Conservation (phyloP, 2,113 vertebrate genomes). For the Lota lota region DNA sequence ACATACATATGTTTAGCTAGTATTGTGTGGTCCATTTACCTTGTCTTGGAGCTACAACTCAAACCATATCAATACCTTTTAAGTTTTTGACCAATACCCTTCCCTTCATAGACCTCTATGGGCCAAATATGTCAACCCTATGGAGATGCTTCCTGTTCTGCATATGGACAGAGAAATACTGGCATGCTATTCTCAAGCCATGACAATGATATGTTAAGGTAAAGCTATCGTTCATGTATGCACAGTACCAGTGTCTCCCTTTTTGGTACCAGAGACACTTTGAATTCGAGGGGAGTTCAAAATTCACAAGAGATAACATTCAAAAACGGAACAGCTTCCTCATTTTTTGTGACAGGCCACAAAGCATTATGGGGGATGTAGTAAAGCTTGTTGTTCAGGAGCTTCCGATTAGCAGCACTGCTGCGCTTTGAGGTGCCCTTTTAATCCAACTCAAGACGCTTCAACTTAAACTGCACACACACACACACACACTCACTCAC, state of each 20-base stretch:
- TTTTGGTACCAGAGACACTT: conserved; percentile 34
- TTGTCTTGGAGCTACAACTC: no score
- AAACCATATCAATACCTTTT: no score
- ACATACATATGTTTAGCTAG: conserved; percentile 10
- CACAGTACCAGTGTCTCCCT: conserved; percentile 57
- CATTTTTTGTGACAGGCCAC: conserved; percentile 28
- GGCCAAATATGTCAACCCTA: conserved; percentile 39
- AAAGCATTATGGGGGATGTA: conserved; percentile 47
- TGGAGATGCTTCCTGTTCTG: conserved; percentile 15
- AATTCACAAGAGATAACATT: conserved; percentile 22
- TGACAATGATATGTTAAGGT: conserved; percentile 69
- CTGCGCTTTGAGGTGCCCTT: conserved; percentile 56
- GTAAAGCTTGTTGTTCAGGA: conserved; percentile 59
- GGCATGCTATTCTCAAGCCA: conserved; percentile 38
- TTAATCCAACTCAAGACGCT: conserved; percentile 18
- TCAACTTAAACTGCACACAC: background rate
- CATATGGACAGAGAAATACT: conserved; percentile 50
- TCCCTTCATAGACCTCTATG: no score
- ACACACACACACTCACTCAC: conserved; percentile 3
- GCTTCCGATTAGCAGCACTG: conserved; percentile 49
- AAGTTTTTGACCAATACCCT: no score
- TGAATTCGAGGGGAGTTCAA: conserved; percentile 22
- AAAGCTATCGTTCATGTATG: conserved; percentile 70
- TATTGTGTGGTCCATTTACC: no score
- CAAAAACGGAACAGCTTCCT: conserved; percentile 32